These are phyloP conservation scores for Palythoa grandis DNA, from an alignment of 92 coral and sea anemone genomes.

Conservation along the genomic window DNA sequence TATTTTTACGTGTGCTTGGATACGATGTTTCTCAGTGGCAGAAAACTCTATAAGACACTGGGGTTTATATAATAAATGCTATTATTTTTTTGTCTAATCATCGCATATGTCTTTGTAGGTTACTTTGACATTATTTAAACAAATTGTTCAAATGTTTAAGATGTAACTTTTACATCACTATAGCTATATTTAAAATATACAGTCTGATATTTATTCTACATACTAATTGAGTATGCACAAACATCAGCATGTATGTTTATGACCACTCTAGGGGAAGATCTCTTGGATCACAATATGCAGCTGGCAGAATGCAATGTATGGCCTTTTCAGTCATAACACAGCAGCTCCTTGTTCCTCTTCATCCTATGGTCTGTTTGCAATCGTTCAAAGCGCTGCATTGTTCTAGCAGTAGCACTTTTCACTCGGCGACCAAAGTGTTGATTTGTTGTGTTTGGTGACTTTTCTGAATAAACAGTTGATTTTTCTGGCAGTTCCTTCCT, in stretches of 20 bases:
- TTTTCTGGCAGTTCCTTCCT: constrained; percentile 79
- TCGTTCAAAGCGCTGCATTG: constrained; percentile 88
- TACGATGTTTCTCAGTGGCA: too few relatives aligned
- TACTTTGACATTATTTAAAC: too few relatives aligned
- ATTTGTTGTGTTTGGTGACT: constrained; percentile 90
- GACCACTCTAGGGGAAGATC: neutral
- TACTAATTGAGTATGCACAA: neutral
- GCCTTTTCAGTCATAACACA: constrained; percentile 42
- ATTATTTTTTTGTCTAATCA: too few relatives aligned
- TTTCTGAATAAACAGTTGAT: constrained; percentile 71
- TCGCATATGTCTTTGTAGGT: too few relatives aligned
- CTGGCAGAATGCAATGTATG: neutral
- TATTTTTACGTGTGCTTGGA: too few relatives aligned
- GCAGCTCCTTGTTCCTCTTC: constrained; percentile 60
- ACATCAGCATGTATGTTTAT: neutral
- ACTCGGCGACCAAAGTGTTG: constrained; percentile 89
- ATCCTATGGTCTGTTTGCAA: constrained; percentile 73
- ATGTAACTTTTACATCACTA: too few relatives aligned
- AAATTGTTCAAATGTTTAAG: too few relatives aligned
- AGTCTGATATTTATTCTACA: too few relatives aligned
- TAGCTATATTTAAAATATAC: too few relatives aligned
- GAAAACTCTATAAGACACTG: too few relatives aligned
- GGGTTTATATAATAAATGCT: too few relatives aligned
- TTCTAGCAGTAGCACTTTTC: constrained; percentile 82
- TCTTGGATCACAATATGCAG: neutral